Evolutionary conservation across 2,888 invertebrate species (phyloP).

Genomic region (Dexiosoma caninum): DNA sequence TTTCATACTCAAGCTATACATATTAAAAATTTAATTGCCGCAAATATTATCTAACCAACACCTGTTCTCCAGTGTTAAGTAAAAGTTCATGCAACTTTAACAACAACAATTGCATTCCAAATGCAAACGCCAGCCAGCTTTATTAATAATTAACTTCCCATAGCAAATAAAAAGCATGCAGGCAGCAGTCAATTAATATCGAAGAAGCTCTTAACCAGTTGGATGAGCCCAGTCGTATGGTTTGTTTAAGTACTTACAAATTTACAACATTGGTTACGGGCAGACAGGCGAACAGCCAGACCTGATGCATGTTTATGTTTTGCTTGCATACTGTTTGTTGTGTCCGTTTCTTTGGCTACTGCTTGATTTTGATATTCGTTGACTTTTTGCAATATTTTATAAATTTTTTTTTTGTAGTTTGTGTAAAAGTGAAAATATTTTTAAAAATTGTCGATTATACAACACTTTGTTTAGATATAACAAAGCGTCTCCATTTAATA

Average conservation of each 20-base stretch:
- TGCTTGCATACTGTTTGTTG: neutral
- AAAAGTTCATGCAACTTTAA: conserved; percentile 35
- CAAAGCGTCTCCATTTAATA: conserved; percentile 35
- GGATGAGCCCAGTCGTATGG: conserved; percentile 21
- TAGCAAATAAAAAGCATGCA: conserved; percentile 11
- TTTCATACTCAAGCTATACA: neutral
- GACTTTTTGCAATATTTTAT: conserved; percentile 36
- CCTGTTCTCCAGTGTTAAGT: conserved; percentile 23
- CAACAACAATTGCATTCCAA: neutral
- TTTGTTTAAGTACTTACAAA: conserved; percentile 21
- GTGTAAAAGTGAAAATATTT: conserved; percentile 49
- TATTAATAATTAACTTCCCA: conserved; percentile 1
- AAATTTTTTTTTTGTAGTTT: conserved; percentile 10
- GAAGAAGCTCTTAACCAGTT: conserved; percentile 58
- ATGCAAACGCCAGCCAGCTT: neutral
- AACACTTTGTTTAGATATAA: conserved; percentile 42
- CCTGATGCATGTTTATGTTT: conserved; percentile 6
- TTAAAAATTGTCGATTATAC: conserved; percentile 49
- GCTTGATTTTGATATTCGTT: neutral
- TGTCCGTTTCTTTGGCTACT: neutral
- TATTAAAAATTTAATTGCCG: neutral
- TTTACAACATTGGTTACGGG: conserved; percentile 9
- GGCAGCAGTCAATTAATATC: conserved; percentile 54
- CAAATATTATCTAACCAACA: conserved; percentile 48
- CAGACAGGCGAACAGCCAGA: neutral